Evolutionary conservation across 2,797 vertebrate genomes (phyloP), one percentile per base, ranked within the genome.

Genomic region (Centropyge bicolor): DNA sequence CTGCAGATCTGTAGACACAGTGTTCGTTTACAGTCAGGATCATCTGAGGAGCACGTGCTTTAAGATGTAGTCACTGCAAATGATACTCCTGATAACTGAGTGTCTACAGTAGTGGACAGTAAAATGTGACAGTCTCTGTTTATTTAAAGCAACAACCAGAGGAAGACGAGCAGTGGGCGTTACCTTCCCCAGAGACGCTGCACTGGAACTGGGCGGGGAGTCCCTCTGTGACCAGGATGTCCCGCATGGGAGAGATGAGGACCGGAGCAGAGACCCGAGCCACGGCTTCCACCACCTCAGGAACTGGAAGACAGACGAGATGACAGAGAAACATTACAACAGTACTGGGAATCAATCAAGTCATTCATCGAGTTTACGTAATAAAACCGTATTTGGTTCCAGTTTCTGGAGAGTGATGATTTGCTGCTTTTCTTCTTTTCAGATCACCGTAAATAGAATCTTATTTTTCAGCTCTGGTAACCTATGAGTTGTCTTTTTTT

Each of bases 111-210:
- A 22, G 9, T 19, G 43, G 51, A 51, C 43, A n/a, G 35, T 67
- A 13, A 61, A 72, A 46, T 51, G 6, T 43, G 54, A 31, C 35
- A 8, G 27, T 24, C 38, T 14, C 20, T 49, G 14, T 22, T 9
- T 45, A 27, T 60, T 57, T 8, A 55, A 24, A n/a, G 14, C 46
- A 45, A 13, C 17, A 60, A 35, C 8, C n/a, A 59, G 12, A 4
- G 57, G 10, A 19, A 31, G 22, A 6, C 3, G 38, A 69, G 54
- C 8, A 27, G 45, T 1, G 20, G 49, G 46, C 8, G 8, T 51
- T 92, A 99, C 98, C 97, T 96, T 98, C 96, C 76, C 98, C 98
- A 82, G 97, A 96, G 70, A 97, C 93, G 76, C 86, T 90, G 91
- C 97, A 98, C 80, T 97, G 96, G 90, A 99, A 97, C 62, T 89